Percentiles rank a stretch among this genome's conserved stretches.
phyloP scores from a whole-genome alignment of 2,113 vertebrate genomes.

The Microcebus ravelobensis region DNA sequence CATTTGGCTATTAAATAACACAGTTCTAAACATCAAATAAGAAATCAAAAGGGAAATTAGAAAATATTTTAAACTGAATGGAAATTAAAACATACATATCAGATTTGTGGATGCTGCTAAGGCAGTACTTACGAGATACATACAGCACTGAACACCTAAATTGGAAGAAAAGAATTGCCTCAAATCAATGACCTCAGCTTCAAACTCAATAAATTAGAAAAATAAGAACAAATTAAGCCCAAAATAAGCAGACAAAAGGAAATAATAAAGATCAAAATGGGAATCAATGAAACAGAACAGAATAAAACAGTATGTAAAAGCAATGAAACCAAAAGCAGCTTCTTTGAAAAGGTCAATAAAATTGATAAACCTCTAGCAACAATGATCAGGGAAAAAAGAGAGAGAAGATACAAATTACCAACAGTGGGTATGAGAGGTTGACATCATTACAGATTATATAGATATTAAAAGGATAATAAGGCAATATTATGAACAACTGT shows the following conservation, averaged over 20 bases:
- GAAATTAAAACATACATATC: constrained; percentile 2
- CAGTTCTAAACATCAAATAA: not conserved
- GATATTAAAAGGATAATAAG: not conserved
- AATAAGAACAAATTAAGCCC: not conserved
- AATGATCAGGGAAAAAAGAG: not conserved
- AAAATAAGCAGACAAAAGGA: constrained; percentile 17
- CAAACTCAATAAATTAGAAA: constrained; percentile 9
- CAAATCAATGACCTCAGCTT: not conserved
- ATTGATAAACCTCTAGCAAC: not conserved
- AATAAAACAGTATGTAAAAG: constrained; percentile 17
- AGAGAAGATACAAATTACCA: not conserved
- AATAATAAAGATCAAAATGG: constrained; percentile 46
- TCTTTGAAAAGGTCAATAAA: constrained; percentile 31
- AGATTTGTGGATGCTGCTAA: not conserved
- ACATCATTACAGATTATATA: not conserved
- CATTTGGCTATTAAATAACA: constrained; percentile 2
- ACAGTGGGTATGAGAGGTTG: not conserved
- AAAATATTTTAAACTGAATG: not conserved
- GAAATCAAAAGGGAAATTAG: not conserved
- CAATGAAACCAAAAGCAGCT: constrained; percentile 5
- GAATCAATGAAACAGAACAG: constrained; percentile 11
- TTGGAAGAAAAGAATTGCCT: constrained; percentile 8
- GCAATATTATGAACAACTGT: not conserved
- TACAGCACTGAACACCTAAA: not conserved
- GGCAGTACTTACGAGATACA: not conserved